phyloP scores from a whole-genome alignment of 1,140 invertebrate genomes.

The Leptinotarsa texana region DNA sequence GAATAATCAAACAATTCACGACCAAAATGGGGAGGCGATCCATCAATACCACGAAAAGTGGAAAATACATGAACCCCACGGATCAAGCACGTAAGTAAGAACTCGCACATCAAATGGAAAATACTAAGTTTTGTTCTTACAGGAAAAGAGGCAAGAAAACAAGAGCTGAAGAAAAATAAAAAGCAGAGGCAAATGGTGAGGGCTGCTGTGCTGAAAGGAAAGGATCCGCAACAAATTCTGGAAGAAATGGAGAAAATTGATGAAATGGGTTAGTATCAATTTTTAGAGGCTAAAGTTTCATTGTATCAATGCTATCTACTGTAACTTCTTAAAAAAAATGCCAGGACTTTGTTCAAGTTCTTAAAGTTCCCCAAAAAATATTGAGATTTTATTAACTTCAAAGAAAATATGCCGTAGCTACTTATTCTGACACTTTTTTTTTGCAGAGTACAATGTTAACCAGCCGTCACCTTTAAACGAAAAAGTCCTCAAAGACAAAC shows the following conservation, averaged over 20 bases:
- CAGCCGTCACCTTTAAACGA: slow-evolving; percentile 93
- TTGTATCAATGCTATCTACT: not conserved
- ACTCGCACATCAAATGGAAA: slow-evolving; percentile 22
- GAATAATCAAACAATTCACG: too few species aligned
- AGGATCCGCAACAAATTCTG: slow-evolving; percentile 92
- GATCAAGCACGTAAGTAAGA: slow-evolving; percentile 92
- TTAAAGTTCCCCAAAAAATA: too few species aligned
- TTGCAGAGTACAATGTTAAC: slow-evolving; percentile 91
- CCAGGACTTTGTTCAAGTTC: too few species aligned
- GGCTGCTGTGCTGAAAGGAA: slow-evolving; percentile 96
- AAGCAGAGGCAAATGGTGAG: slow-evolving; percentile 93
- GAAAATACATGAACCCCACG: slow-evolving; percentile 99
- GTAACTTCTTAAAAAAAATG: too few species aligned
- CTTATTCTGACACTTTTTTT: slow-evolving; percentile 20
- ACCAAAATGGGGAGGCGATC: slow-evolving; percentile 88
- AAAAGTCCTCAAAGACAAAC: slow-evolving; percentile 94
- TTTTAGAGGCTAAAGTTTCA: not conserved
- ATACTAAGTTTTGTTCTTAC: slow-evolving; percentile 37
- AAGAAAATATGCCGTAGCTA: too few species aligned
- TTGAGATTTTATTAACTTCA: too few species aligned
- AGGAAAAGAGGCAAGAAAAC: slow-evolving; percentile 97
- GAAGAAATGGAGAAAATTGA: slow-evolving; percentile 97
- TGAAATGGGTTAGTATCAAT: slow-evolving; percentile 80
- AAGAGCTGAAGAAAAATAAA: slow-evolving; percentile 98
- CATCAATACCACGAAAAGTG: slow-evolving; percentile 99